Conservation (phyloP, 2,113 vertebrate species). For the Oncorhynchus kisutch region DNA sequence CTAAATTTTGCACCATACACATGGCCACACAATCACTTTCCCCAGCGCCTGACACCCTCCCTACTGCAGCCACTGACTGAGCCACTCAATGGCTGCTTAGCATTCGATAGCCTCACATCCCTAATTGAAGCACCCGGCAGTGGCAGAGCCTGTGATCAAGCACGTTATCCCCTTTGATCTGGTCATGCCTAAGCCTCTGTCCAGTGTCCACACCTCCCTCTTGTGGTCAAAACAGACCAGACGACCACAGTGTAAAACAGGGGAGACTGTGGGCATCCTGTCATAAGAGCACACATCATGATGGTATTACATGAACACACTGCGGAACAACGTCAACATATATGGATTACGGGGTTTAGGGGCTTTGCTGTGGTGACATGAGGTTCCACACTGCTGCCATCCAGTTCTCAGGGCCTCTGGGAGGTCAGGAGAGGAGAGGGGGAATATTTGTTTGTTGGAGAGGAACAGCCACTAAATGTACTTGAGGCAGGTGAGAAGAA, state of each 20-base stretch:
- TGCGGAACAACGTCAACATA: not conserved
- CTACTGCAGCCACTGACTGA: not conserved
- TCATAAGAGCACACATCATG: not conserved
- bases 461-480: slow-evolving; percentile 43
- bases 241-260: not conserved
- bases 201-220: slow-evolving; percentile 36
- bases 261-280: not conserved
- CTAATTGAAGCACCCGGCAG: not conserved
- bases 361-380: slow-evolving; percentile 26
- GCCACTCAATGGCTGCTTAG: not conserved
- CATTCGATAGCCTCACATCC: slow-evolving; percentile 4
- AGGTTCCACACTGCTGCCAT: slow-evolving; percentile 11
- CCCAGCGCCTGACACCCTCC: not conserved
- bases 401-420: slow-evolving; percentile 1
- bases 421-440: slow-evolving; percentile 11
- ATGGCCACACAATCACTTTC: too few species aligned
- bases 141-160: slow-evolving; percentile 9
- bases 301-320: not conserved
- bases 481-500: slow-evolving; percentile 37
- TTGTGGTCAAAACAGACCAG: slow-evolving; percentile 26
- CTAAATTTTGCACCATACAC: not conserved
- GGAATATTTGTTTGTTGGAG: slow-evolving; percentile 36
- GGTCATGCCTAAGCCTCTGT: not conserved
- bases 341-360: slow-evolving; percentile 14
- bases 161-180: slow-evolving; percentile 18